Evolutionary conservation across 2,888 invertebrate genomes (phyloP).

Genomic region (Idaea aversata): DNA sequence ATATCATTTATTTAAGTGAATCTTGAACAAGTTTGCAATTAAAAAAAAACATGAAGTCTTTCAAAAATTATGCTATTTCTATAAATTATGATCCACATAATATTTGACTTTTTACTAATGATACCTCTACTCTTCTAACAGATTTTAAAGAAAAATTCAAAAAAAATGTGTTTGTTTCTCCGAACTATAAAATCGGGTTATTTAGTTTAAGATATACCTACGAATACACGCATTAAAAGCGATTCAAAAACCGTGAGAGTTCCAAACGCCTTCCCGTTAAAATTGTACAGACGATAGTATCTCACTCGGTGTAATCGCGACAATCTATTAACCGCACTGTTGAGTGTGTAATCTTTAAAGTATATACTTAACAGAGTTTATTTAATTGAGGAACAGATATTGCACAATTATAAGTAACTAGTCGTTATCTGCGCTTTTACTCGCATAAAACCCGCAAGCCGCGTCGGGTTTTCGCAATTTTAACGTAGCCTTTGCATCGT

Average conservation of each 20-base stretch:
- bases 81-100: too few relatives aligned
- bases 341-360: conserved; percentile 48
- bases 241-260: conserved; percentile 58
- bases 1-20: too few relatives aligned
- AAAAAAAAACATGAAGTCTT: too few relatives aligned
- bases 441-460: too few relatives aligned
- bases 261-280: conserved; percentile 40
- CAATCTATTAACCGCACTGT: conserved; percentile 60
- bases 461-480: too few relatives aligned
- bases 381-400: neutral
- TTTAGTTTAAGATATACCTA: neutral
- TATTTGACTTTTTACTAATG: too few relatives aligned
- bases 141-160: too few relatives aligned
- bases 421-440: neutral
- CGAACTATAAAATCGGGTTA: neutral
- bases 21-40: too few relatives aligned
- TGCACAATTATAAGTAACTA: neutral
- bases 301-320: conserved; percentile 55
- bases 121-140: too few relatives aligned
- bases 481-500: too few relatives aligned
- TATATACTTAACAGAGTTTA: conserved; percentile 11
- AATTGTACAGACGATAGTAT: conserved; percentile 52
- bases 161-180: too few relatives aligned
- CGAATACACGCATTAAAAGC: conserved; percentile 13
- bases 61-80: too few relatives aligned